These are phyloP conservation scores for Barnardius zonarius DNA, from an alignment of 2,113 vertebrate species.

Conservation along the genomic window DNA sequence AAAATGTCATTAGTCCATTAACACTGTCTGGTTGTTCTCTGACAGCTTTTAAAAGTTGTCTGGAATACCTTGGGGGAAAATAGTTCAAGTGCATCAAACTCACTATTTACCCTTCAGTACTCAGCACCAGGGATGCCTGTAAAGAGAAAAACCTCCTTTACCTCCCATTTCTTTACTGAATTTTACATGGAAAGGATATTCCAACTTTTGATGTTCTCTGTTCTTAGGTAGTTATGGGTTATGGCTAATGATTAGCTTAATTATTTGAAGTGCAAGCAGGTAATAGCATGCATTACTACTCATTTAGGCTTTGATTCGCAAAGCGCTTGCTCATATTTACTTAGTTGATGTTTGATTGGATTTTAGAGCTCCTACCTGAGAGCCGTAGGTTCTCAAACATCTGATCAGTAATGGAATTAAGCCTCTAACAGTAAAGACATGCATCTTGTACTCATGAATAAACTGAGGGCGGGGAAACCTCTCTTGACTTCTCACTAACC, in stretches of 20 bases:
- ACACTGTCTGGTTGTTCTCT: neutral
- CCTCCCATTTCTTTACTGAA: neutral
- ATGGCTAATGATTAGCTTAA: neutral
- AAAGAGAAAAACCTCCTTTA: neutral
- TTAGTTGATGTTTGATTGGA: neutral
- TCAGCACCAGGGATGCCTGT: neutral
- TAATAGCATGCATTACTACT: neutral
- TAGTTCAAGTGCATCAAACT: neutral
- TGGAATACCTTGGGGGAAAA: neutral
- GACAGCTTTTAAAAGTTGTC: neutral
- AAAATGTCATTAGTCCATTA: neutral
- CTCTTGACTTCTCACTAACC: slow-evolving; percentile 46
- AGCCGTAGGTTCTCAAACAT: neutral
- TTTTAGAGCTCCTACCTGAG: neutral
- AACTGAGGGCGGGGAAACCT: slow-evolving; percentile 8
- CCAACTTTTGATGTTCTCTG: neutral
- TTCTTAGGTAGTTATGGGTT: neutral
- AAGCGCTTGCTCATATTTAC: neutral
- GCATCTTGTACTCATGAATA: neutral
- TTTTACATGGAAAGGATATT: neutral
- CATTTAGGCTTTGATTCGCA: neutral
- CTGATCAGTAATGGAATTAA: neutral
- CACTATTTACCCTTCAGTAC: neutral
- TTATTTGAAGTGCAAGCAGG: neutral
- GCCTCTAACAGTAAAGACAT: neutral